Percentiles rank a stretch among this genome's conserved stretches.
Conservation (phyloP, 2,113 vertebrate genomes). For the Cyprinodon variegatus region DNA sequence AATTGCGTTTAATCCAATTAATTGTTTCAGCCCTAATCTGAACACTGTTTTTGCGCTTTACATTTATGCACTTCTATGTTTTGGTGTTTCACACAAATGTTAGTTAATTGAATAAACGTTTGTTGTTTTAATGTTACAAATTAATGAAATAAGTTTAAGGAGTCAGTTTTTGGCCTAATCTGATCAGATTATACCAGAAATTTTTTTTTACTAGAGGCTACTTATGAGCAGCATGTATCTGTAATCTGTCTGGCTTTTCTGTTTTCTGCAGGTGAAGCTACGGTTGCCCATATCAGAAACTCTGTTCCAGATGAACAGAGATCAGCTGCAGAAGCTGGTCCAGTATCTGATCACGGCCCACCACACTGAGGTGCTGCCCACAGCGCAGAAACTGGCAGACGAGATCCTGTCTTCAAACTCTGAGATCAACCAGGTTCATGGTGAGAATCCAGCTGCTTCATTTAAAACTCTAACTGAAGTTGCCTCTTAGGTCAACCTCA, state of each 20-base stretch:
- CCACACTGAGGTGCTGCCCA: constrained; percentile 98
- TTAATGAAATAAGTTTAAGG: too few species aligned
- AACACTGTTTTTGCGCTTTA: neutral
- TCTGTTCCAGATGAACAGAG: constrained; percentile 99
- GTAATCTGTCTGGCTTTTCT: neutral
- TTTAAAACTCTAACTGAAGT: neutral
- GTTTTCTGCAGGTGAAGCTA: constrained; percentile 85
- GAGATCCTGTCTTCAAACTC: constrained; percentile 99
- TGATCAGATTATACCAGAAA: neutral
- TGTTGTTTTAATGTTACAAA: too few species aligned
- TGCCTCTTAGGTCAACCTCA: neutral
- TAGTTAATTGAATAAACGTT: too few species aligned
- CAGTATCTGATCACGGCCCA: constrained; percentile 99
- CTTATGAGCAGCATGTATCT: neutral
- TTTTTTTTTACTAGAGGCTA: neutral
- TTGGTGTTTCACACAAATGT: neutral
- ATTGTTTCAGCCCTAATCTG: too few species aligned
- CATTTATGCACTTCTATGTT: neutral
- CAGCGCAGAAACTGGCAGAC: constrained; percentile 96
- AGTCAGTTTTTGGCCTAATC: neutral
- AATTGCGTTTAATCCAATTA: too few species aligned
- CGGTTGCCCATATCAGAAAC: constrained; percentile 99
- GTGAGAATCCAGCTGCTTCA: constrained; percentile 75
- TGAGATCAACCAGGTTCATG: constrained; percentile 98
- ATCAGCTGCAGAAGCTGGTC: constrained; percentile 99